phyloP scores from a whole-genome alignment of 1,140 invertebrate species.

The Periplaneta americana region DNA sequence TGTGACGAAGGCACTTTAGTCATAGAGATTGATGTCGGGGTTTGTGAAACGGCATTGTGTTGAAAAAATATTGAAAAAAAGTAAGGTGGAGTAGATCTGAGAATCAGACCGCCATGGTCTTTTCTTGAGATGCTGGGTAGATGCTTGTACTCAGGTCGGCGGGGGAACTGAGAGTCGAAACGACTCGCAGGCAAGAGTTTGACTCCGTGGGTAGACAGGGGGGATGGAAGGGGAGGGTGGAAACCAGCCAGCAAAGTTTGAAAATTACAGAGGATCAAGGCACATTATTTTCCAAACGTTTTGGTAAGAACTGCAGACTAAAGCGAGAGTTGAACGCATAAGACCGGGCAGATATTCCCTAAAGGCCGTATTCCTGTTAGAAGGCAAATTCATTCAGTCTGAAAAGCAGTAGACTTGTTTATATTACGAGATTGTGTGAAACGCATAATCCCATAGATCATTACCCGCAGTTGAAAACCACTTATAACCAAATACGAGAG shows the following conservation, averaged over 20 bases:
- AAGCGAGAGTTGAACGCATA: not conserved
- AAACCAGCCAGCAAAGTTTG: slow-evolving; percentile 5
- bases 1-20: not conserved
- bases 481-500: not conserved
- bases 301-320: not conserved
- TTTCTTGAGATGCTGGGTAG: not conserved
- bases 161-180: not conserved
- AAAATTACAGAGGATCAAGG: slow-evolving; percentile 7
- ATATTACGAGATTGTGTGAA: not conserved
- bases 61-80: not conserved
- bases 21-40: not conserved
- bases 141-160: not conserved
- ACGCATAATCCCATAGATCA: not conserved
- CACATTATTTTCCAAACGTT: slow-evolving; percentile 9
- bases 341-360: not conserved
- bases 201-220: not conserved
- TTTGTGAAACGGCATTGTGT: not conserved
- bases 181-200: not conserved
- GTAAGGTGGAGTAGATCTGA: no score
- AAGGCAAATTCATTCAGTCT: not conserved
- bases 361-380: not conserved
- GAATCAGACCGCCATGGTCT: not conserved
- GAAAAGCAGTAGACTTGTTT: not conserved
- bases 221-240: not conserved
- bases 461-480: not conserved